Percentiles rank a stretch among this genome's conserved stretches.
Evolutionary conservation across 2,797 vertebrate genomes (phyloP).

Genomic region (Xenopus petersii): DNA sequence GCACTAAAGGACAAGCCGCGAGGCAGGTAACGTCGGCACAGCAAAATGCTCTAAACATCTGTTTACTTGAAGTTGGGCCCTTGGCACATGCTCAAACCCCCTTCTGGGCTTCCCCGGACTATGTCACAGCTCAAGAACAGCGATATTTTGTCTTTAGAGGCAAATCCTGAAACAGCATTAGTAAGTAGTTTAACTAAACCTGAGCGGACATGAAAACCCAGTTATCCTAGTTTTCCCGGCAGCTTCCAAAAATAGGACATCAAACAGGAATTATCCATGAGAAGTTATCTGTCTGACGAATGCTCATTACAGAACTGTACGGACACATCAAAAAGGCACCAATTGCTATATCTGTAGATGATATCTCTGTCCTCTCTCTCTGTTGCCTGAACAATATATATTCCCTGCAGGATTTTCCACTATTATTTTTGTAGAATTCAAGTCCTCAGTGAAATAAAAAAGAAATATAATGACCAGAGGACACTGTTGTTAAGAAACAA

Average conservation of each 20-base stretch:
- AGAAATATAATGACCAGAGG: conserved; percentile 22
- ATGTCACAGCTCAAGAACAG: background rate
- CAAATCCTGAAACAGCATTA: conserved; percentile 30
- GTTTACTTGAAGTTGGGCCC: background rate
- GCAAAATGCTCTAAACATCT: background rate
- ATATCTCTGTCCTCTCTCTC: background rate
- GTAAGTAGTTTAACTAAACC: conserved; percentile 41
- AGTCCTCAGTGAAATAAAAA: conserved; percentile 12
- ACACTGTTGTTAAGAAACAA: conserved; percentile 10
- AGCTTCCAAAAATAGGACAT: conserved; percentile 42
- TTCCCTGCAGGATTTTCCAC: conserved; percentile 1
- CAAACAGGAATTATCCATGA: conserved; percentile 36
- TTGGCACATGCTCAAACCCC: background rate
- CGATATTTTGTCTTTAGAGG: conserved; percentile 9
- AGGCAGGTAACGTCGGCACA: background rate
- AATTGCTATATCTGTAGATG: conserved; percentile 3
- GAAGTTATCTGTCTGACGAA: conserved; percentile 1
- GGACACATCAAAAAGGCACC: conserved; percentile 46
- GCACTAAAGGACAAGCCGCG: background rate
- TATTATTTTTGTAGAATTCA: conserved; percentile 1
- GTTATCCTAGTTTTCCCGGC: conserved; percentile 31
- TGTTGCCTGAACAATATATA: background rate
- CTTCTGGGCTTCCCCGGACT: conserved; percentile 3
- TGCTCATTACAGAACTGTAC: conserved; percentile 22
- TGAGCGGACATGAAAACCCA: conserved; percentile 41